phyloP scores from a whole-genome alignment of 1,140 invertebrate genomes.

The Anadara kagoshimensis region DNA sequence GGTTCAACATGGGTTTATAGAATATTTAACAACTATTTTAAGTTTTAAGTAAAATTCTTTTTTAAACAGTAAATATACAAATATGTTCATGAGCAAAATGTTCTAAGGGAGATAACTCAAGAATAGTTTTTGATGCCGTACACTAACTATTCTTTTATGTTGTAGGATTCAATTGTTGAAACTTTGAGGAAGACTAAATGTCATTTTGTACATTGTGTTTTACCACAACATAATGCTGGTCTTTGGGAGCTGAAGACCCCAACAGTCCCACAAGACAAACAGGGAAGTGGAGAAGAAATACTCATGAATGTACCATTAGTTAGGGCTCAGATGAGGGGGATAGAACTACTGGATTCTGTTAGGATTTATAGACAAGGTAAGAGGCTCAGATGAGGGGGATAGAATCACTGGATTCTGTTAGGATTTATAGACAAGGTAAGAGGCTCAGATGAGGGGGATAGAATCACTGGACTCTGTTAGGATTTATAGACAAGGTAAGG shows the following conservation, averaged over 20 bases:
- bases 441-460: constrained; percentile 90
- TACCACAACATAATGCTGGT: constrained; percentile 86
- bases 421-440: constrained; percentile 89
- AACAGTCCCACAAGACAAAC: constrained; percentile 36
- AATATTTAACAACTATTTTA: too few relatives aligned
- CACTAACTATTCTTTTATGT: constrained; percentile 30
- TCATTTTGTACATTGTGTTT: constrained; percentile 91
- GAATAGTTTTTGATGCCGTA: background rate
- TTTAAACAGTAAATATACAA: too few relatives aligned
- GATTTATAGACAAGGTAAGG: constrained; percentile 89
- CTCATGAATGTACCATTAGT: constrained; percentile 91
- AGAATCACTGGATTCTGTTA: constrained; percentile 90
- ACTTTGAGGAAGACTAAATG: constrained; percentile 87
- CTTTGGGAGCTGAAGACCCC: constrained; percentile 72
- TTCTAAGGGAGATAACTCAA: too few relatives aligned
- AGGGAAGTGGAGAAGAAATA: constrained; percentile 76
- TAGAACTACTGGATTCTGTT: constrained; percentile 91
- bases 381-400: constrained; percentile 90
- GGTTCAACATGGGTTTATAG: too few relatives aligned
- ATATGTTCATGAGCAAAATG: too few relatives aligned
- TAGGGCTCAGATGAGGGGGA: constrained; percentile 90
- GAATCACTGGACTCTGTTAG: constrained; percentile 92
- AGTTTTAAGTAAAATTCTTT: too few relatives aligned
- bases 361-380: constrained; percentile 90
- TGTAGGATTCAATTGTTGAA: constrained; percentile 90